phyloP scores from a whole-genome alignment of 2,113 vertebrate species.

The Nothobranchius furzeri region DNA sequence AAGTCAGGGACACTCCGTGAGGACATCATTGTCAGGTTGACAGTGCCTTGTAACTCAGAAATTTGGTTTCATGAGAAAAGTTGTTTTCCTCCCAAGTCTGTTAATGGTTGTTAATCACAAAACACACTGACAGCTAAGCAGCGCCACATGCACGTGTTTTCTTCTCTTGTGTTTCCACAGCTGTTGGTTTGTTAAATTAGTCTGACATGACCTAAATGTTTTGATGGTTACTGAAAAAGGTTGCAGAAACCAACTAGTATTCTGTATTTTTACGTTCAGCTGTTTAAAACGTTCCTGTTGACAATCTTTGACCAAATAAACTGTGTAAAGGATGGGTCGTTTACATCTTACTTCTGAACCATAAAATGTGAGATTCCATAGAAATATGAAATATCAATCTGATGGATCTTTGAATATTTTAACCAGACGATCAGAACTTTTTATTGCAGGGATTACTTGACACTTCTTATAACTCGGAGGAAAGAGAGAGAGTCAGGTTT shows the following conservation, averaged over 20 bases:
- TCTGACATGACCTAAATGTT: background rate
- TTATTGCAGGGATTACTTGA: too few species aligned
- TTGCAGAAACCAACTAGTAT: background rate
- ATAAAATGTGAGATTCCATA: too few species aligned
- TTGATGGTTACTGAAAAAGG: background rate
- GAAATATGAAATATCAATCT: too few species aligned
- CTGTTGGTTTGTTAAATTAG: background rate
- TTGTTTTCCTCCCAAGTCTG: slow-evolving; percentile 14
- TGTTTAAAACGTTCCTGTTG: slow-evolving; percentile 8
- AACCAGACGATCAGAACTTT: too few species aligned
- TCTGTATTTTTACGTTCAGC: background rate
- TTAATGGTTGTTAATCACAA: slow-evolving; percentile 25
- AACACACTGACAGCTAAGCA: slow-evolving; percentile 61
- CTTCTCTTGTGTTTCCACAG: slow-evolving; percentile 18
- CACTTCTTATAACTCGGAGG: too few species aligned
- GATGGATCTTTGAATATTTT: too few species aligned
- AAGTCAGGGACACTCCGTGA: slow-evolving; percentile 31
- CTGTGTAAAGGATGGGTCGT: background rate
- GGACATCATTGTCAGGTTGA: slow-evolving; percentile 44
- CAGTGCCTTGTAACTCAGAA: slow-evolving; percentile 63
- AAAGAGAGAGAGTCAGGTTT: too few species aligned
- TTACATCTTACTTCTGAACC: too few species aligned
- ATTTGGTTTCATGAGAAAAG: slow-evolving; percentile 28
- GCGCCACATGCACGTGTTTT: slow-evolving; percentile 4
- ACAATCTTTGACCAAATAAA: background rate